Base-by-base conservation (phyloP, 2,797 vertebrate species). In the Mycteria americana region DNA sequence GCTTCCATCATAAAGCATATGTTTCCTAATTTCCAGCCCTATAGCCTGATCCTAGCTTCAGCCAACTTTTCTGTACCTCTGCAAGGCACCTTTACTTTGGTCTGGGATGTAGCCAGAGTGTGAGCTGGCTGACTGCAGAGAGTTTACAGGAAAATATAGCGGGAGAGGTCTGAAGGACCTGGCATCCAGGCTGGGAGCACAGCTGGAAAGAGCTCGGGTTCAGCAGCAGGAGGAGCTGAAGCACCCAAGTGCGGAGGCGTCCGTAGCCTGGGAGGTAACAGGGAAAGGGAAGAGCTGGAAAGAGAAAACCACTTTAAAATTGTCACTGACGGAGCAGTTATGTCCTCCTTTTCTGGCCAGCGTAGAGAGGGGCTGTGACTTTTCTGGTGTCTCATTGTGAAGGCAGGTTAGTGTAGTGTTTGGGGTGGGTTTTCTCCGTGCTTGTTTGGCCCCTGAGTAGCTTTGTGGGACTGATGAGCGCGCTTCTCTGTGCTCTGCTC, bases 51-150 rank as follows among this genome's bases (percentile, higher is more conserved):
- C 23, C 39, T 45, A 82, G 43, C 83, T 84, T 76, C 72, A 77
- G 75, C 77, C 93, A 84, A 33, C 35, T 78, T 84, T 89, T 81
- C 79, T 62, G 30, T 91, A 78, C 85, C 72, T 92, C 65, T 7
- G 75, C 48, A 83, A 93, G 39, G 85, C 88, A 93, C 93, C 88
- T 96, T 95, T 92, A 12, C 68, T 92, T 94, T 50, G 21, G 25
- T 76, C 63, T 95, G 95, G 94, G 62, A 35, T 6, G 11, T 11
- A 93, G 95, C 82, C 85, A 94, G 72, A 70, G 62, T 11, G 73
- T 45, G 79, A 91, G 68, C 56, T 78, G 78, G 63, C 57, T 79
- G 73, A 28, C 63, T 89, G 63, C 43, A 83, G 72, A 41, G 37
- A 50, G 39, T 39, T 89, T 53, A 81, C 46, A 75, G 69, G 79